phyloP scores from a whole-genome alignment of 2,113 vertebrate species.

The Trochalopteron elliotii region DNA sequence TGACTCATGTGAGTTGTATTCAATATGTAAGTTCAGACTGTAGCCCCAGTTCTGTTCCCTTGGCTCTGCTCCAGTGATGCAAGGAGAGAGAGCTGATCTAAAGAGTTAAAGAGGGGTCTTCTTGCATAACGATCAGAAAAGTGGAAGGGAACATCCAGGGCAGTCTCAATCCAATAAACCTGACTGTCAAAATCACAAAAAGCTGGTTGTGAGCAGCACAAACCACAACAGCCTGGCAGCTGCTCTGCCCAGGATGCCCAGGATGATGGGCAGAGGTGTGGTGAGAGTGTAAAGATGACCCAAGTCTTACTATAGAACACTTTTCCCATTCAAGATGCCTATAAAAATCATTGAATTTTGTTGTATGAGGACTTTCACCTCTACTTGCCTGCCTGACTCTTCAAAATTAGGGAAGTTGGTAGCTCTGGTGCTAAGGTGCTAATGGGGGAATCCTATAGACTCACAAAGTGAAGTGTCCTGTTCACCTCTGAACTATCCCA shows the following conservation, averaged over 20 bases:
- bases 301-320: not conserved
- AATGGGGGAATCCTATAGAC: not conserved
- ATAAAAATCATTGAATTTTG: not conserved
- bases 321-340: not conserved
- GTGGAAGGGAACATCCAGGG: not conserved
- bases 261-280: not conserved
- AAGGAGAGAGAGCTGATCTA: not conserved
- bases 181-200: not conserved
- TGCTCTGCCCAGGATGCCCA: not conserved
- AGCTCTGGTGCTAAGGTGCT: not conserved
- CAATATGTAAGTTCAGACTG: not conserved
- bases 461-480: not conserved
- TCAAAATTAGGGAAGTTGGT: not conserved
- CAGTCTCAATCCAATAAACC: not conserved
- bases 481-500: not conserved
- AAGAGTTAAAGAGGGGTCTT: not conserved
- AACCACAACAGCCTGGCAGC: not conserved
- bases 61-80: not conserved
- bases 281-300: not conserved
- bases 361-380: not conserved
- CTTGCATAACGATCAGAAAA: not conserved
- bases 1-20: not conserved
- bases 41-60: not conserved
- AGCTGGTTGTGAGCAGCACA: not conserved
- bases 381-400: no score